Evolutionary conservation across 2,113 vertebrate species (phyloP).

Genomic region (Nibea albiflora): DNA sequence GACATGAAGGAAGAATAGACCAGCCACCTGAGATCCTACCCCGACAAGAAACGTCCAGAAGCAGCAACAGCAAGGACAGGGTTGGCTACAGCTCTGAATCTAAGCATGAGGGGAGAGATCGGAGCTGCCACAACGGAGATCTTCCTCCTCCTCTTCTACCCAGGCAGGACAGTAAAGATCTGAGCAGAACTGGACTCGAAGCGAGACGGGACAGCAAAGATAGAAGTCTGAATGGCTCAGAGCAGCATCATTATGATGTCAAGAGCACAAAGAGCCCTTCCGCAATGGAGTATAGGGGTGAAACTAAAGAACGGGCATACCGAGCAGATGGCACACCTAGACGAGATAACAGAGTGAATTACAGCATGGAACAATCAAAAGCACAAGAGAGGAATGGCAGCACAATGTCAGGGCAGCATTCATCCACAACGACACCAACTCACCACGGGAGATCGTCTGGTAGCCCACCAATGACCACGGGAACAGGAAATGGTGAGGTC

Average conservation of each 20-base stretch:
- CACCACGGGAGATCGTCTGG: conserved; percentile 90
- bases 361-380: conserved; percentile 89
- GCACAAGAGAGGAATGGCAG: conserved; percentile 92
- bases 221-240: conserved; percentile 71
- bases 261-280: conserved; percentile 72
- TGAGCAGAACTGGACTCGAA: conserved; percentile 76
- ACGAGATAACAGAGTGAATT: conserved; percentile 88
- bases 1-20: conserved; percentile 79
- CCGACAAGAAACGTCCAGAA: conserved; percentile 71
- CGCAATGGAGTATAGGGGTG: conserved; percentile 61
- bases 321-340: conserved; percentile 91
- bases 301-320: conserved; percentile 81
- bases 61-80: conserved; percentile 64
- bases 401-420: conserved; percentile 86
- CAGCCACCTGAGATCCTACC: conserved; percentile 76
- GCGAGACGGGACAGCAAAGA: conserved; percentile 81
- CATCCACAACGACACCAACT: conserved; percentile 86
- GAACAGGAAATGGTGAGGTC: conserved; percentile 88
- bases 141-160: conserved; percentile 67
- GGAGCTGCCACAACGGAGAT: conserved; percentile 71
- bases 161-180: conserved; percentile 80
- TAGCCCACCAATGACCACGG: conserved; percentile 89
- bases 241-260: conserved; percentile 68
- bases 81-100: conserved; percentile 50
- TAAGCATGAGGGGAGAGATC: conserved; percentile 72